phyloP scores from a whole-genome alignment of 2,797 vertebrate genomes.

The Tolypeutes matacus region DNA sequence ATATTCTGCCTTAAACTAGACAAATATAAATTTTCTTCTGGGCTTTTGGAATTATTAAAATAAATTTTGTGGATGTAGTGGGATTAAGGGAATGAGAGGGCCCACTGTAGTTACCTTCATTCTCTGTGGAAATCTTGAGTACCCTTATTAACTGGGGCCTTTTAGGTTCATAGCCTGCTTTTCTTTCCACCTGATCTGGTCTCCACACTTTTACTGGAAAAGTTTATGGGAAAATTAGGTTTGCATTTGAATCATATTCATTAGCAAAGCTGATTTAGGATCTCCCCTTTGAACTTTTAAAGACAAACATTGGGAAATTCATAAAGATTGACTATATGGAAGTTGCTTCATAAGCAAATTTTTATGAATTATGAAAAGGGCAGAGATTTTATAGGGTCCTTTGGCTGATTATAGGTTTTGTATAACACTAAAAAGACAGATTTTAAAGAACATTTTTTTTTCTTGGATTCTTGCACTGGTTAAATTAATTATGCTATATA shows the following conservation, averaged over 20 bases:
- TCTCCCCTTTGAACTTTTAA: constrained; percentile 27
- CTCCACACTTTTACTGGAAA: not conserved
- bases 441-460: not conserved
- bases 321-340: not conserved
- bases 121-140: not conserved
- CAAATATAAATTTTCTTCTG: not conserved
- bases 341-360: constrained; percentile 47
- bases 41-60: constrained; percentile 30
- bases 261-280: not conserved
- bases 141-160: not conserved
- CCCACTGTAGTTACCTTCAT: not conserved
- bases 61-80: not conserved
- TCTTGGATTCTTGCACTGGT: not conserved
- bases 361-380: constrained; percentile 42
- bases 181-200: not conserved
- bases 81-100: not conserved
- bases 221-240: not conserved
- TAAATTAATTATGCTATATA: not conserved
- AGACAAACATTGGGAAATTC: constrained; percentile 30
- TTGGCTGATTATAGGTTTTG: constrained; percentile 37
- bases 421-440: not conserved
- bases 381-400: constrained; percentile 35
- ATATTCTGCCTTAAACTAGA: not conserved
- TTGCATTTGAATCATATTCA: constrained; percentile 43
- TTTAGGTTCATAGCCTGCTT: not conserved